Percentiles rank a stretch among this genome's conserved stretches.
These are phyloP conservation scores for Armadillidium nasatum DNA, from an alignment of 1,140 invertebrate species.

Conservation along the genomic window DNA sequence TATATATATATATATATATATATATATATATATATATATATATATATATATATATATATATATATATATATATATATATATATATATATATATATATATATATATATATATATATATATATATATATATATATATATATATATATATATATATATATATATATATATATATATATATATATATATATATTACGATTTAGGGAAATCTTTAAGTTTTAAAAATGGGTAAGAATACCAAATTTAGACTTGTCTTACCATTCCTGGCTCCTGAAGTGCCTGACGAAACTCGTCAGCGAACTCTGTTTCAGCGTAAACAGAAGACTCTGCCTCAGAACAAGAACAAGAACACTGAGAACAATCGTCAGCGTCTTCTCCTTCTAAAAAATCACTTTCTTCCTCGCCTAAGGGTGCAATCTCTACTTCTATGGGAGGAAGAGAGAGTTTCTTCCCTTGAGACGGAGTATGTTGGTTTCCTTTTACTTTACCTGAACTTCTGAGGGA, in stretches of 20 bases:
- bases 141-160: no score
- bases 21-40: no score
- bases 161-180: no score
- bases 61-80: no score
- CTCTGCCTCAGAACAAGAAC: conserved; percentile 28
- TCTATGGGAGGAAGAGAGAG: conserved; percentile 16
- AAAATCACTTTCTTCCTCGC: conserved; percentile 25
- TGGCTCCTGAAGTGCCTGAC: conserved; percentile 6
- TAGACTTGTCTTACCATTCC: background rate
- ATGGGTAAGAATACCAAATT: no score
- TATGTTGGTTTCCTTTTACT: background rate
- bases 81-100: no score
- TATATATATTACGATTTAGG: no score
- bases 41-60: no score
- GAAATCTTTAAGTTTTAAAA: no score
- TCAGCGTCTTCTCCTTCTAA: conserved; percentile 20
- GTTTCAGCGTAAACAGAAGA: conserved; percentile 31
- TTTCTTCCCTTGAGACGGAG: conserved; percentile 5
- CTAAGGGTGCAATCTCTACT: conserved; percentile 22
- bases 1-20: no score
- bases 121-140: no score
- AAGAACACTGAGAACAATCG: conserved; percentile 28
- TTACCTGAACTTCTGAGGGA: conserved; percentile 10
- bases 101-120: no score
- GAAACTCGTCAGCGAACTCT: conserved; percentile 28